Evolutionary conservation across 2,888 invertebrate genomes (phyloP).

Genomic region (Oxyscelio sp.): DNA sequence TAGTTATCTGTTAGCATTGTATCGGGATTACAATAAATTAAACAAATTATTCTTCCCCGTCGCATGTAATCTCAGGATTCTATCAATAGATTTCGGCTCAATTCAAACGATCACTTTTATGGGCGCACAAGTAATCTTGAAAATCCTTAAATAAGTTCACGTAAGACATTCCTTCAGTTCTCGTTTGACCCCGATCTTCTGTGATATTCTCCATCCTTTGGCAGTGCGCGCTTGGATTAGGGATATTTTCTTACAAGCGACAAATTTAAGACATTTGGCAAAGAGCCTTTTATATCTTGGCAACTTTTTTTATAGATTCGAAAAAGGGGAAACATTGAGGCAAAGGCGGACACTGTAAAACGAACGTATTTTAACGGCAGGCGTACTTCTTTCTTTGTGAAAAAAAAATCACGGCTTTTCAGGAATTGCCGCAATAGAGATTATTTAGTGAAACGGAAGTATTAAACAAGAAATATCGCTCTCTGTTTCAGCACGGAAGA

Average conservation of each 20-base stretch:
- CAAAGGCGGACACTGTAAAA: constrained; percentile 4
- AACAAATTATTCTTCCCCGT: constrained; percentile 4
- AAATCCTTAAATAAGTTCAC: constrained; percentile 68
- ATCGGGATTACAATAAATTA: constrained; percentile 28
- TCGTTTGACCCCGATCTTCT: constrained; percentile 64
- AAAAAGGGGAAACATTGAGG: constrained; percentile 23
- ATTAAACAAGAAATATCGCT: background rate
- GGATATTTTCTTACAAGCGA: constrained; percentile 64
- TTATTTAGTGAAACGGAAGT: constrained; percentile 25
- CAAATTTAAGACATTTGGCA: constrained; percentile 72
- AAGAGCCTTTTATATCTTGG: constrained; percentile 58
- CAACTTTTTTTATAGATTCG: constrained; percentile 51
- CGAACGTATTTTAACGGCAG: constrained; percentile 39
- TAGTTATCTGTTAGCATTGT: too few species aligned
- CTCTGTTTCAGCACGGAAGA: background rate
- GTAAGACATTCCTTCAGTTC: constrained; percentile 60
- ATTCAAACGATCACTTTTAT: constrained; percentile 68
- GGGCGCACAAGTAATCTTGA: constrained; percentile 61
- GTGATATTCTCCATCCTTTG: constrained; percentile 61
- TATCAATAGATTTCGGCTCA: constrained; percentile 58
- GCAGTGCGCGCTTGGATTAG: constrained; percentile 53
- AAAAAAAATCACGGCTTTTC: constrained; percentile 35
- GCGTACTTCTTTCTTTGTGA: constrained; percentile 11
- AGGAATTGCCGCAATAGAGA: constrained; percentile 24
- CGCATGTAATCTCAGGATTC: constrained; percentile 41